These are phyloP conservation scores for Paguma larvata DNA, from an alignment of 2,797 vertebrate species.

Conservation along the genomic window DNA sequence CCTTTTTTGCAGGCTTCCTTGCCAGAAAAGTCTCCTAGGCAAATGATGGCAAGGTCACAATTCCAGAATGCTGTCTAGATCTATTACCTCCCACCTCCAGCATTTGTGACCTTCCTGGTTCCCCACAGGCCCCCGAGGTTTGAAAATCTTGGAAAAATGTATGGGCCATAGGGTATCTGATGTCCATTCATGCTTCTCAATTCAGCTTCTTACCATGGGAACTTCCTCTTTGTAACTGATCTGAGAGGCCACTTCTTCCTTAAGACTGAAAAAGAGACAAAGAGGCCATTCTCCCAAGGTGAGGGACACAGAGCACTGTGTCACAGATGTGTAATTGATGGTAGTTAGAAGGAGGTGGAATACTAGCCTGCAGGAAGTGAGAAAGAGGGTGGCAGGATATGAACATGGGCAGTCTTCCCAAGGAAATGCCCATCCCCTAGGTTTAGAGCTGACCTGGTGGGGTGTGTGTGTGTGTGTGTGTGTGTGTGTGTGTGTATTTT, in stretches of 20 bases:
- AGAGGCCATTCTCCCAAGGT: neutral
- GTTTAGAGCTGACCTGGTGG: neutral
- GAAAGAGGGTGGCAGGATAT: neutral
- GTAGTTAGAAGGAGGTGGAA: neutral
- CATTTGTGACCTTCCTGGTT: neutral
- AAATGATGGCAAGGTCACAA: neutral
- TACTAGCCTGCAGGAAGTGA: neutral
- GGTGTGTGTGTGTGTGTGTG: no score
- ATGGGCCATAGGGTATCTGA: rapidly evolving
- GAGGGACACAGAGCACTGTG: neutral
- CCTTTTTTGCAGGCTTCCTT: neutral
- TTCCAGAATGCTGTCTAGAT: neutral
- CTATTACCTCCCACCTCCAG: neutral
- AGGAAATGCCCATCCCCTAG: neutral
- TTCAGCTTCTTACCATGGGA: neutral
- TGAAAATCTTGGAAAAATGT: neutral
- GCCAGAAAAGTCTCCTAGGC: neutral
- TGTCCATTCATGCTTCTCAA: neutral
- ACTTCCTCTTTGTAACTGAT: neutral
- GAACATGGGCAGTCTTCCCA: neutral
- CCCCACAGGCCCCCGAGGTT: neutral
- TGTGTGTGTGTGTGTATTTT: neutral
- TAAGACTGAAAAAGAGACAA: neutral
- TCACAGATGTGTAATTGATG: neutral
- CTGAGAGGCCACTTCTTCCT: neutral